Evolutionary conservation across 1,140 invertebrate species (phyloP), one percentile per base, ranked within the genome.

Genomic region (Listronotus bonariensis): DNA sequence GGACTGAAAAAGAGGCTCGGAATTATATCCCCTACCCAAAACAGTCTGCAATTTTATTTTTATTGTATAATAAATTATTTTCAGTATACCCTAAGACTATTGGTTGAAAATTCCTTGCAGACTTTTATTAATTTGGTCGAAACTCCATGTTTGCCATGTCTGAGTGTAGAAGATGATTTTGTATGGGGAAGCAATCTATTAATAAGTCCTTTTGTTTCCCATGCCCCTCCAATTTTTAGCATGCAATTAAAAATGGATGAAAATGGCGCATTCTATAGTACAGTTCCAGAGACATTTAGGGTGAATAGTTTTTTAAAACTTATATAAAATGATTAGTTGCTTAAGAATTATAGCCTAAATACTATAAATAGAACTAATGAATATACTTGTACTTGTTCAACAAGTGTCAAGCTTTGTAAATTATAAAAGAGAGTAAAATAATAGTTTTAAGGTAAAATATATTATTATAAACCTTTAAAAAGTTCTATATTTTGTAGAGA

Each of bases 141-240:
- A 71, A 82, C 83, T 41, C 87, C 88, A 0, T 88, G 88, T 68
- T 70, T 85, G n/a, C 83, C 83, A 41, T 84, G 84, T 0, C 76
- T 87, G 34, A 62, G 77, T 3, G 78, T 86, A 11, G 68, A 76
- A 0, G 78, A 83, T 0, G 82, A 86, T 67, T 89, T 84, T 73
- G 76, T 77, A 36, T 91, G 89, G 89, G 84, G 84, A 12, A 58
- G 69, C 0, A 83, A 90, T 74, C 80, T 91, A 14, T 80, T 86
- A 12, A 80, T 80, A 58, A 83, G 84, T 12, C 82, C 79, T 11
- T 91, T 87, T 75, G 82, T 82, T 11, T 78, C 83, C 12, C 64
- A 80, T 15, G 77, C 72, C 61, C 81, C 81, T 2, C 83, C 89
- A 2, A 68, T 88, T 41, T 91, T 92, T 75, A 78, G 81, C 51